Conservation (phyloP, 1,140 invertebrate genomes). For the Parasteatoda tepidariorum region DNA sequence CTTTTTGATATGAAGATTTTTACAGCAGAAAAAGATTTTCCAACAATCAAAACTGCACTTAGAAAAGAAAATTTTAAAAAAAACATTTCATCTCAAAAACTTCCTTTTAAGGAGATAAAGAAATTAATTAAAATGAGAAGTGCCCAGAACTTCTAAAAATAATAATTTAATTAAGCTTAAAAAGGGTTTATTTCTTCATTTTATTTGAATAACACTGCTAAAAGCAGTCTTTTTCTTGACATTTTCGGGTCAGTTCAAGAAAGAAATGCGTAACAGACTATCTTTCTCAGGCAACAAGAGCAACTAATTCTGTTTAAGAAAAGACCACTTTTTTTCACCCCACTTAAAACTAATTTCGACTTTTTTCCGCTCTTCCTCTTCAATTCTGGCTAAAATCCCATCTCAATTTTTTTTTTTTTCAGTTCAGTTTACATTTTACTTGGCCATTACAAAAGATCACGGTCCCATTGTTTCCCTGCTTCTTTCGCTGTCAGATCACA, state of each 20-base stretch:
- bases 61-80: no score
- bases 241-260: background rate
- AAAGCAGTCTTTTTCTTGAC: background rate
- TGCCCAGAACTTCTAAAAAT: no score
- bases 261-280: background rate
- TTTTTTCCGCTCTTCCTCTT: background rate
- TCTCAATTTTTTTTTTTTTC: conserved; percentile 1
- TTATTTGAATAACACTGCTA: no score
- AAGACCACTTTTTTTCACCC: background rate
- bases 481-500: background rate
- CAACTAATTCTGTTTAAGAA: background rate
- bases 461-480: conserved; percentile 12
- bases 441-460: background rate
- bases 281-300: background rate
- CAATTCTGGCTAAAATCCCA: background rate
- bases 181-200: background rate
- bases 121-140: no score
- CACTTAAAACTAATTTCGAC: background rate
- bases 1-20: no score
- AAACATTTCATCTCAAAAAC: no score
- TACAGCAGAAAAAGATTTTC: no score
- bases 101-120: no score
- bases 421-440: background rate
- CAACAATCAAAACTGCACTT: no score
- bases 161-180: background rate